phyloP scores from a whole-genome alignment of 23 tunicate species.

The Corella eumyota region DNA sequence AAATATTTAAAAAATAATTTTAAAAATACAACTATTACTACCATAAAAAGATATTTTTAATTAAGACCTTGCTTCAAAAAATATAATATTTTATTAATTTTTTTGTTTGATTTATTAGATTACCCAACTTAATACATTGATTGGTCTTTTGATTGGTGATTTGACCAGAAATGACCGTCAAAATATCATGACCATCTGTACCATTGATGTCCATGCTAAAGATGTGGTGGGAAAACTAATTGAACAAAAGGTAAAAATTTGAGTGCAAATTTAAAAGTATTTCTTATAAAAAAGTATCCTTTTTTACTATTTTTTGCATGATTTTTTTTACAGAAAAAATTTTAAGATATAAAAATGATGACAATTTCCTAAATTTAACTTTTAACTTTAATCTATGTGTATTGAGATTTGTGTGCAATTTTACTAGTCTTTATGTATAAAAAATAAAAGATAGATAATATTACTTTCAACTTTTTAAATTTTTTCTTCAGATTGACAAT shows the following conservation, averaged over 20 bases:
- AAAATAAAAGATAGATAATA: background rate
- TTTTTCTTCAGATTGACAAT: slow-evolving; percentile 52
- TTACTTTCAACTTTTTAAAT: background rate
- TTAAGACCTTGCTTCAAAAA: too few relatives aligned
- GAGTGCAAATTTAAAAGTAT: background rate
- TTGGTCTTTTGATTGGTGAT: slow-evolving; percentile 72
- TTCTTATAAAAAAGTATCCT: background rate
- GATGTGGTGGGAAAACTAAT: slow-evolving; percentile 88
- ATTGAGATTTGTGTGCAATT: background rate
- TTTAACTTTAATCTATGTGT: background rate
- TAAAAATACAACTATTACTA: too few relatives aligned
- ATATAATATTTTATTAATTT: too few relatives aligned
- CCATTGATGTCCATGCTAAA: slow-evolving; percentile 98
- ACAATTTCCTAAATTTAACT: background rate
- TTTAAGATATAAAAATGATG: background rate
- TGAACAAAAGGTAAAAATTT: slow-evolving; percentile 78
- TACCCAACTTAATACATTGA: slow-evolving; percentile 87
- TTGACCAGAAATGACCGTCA: slow-evolving; percentile 64
- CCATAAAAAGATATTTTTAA: too few relatives aligned
- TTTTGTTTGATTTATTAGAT: slow-evolving; percentile 16
- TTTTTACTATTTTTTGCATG: background rate
- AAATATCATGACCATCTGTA: slow-evolving; percentile 98
- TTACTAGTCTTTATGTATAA: background rate
- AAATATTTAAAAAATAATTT: too few relatives aligned
- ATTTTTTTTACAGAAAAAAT: background rate